These are phyloP conservation scores for Stenurella melanura DNA, from an alignment of 2,888 invertebrate genomes.

Conservation along the genomic window DNA sequence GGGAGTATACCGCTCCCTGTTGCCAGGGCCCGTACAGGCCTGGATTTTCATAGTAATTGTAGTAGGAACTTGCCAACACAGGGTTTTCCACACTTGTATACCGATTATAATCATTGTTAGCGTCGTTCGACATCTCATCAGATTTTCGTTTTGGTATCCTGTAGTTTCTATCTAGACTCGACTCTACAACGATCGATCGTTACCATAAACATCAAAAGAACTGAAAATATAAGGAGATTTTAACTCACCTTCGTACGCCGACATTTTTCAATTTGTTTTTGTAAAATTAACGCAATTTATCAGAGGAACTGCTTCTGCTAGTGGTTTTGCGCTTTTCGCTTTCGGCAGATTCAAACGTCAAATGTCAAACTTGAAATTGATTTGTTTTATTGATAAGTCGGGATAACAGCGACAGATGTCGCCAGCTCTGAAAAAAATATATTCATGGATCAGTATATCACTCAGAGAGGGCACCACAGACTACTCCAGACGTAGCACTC, in stretches of 20 bases:
- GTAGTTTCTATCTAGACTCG: conserved; percentile 53
- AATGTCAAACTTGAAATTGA: background rate
- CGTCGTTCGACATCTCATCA: conserved; percentile 40
- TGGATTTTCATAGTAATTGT: conserved; percentile 55
- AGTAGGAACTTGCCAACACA: conserved; percentile 60
- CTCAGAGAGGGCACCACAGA: background rate
- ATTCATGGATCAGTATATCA: background rate
- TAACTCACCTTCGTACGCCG: conserved; percentile 25
- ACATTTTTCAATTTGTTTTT: background rate
- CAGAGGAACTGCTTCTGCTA: background rate
- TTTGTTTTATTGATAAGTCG: conserved; percentile 8
- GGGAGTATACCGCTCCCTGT: conserved; percentile 48
- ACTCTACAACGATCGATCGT: conserved; percentile 48
- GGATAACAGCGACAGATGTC: background rate
- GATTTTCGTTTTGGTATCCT: conserved; percentile 60
- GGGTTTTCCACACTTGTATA: conserved; percentile 45
- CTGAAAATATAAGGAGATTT: background rate
- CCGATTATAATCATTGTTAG: conserved; percentile 24
- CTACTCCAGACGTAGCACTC: too few species aligned
- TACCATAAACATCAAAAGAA: background rate
- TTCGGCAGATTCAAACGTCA: conserved; percentile 3
- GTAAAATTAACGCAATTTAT: background rate
- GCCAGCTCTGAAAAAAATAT: background rate
- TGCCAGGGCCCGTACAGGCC: conserved; percentile 56
- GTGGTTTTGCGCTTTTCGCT: background rate